These are phyloP conservation scores for Romanogobio albipinnatus DNA, from an alignment of 2,113 vertebrate genomes.

Conservation along the genomic window DNA sequence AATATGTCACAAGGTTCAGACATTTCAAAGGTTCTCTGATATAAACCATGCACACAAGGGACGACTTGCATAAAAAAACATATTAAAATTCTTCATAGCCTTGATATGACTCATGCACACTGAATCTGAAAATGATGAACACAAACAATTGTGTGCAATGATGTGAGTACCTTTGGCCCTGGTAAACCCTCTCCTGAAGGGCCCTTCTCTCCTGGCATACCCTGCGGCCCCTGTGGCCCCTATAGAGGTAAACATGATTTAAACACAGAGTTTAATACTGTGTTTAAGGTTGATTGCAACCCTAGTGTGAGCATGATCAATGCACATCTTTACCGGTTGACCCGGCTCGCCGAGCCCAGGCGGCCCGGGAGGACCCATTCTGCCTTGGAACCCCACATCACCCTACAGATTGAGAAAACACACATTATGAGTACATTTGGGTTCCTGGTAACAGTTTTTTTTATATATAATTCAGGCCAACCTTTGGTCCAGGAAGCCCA, in stretches of 20 bases:
- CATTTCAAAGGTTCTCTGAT: conserved; percentile 14
- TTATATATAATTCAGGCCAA: conserved; percentile 57
- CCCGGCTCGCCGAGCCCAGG: conserved; percentile 85
- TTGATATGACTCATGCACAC: not conserved
- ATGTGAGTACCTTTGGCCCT: conserved; percentile 82
- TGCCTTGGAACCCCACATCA: conserved; percentile 80
- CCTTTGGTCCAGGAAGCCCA: conserved; percentile 87
- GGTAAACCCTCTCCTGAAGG: conserved; percentile 84
- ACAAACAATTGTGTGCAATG: not conserved
- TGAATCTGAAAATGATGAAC: not conserved
- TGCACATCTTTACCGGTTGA: conserved; percentile 72
- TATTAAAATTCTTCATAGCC: not conserved
- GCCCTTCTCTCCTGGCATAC: conserved; percentile 86
- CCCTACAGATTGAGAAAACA: conserved; percentile 72
- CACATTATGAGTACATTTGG: not conserved
- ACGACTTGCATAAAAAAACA: not conserved
- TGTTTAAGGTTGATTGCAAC: not conserved
- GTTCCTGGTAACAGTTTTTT: not conserved
- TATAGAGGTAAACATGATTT: conserved; percentile 60
- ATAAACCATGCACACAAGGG: not conserved
- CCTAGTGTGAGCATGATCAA: not conserved
- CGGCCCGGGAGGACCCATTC: conserved; percentile 80
- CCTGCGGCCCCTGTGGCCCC: conserved; percentile 89
- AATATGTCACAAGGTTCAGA: not conserved
- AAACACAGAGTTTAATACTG: conserved; percentile 7